Evolutionary conservation across 2,888 invertebrate genomes (phyloP).

Genomic region (Melieria crassipennis): DNA sequence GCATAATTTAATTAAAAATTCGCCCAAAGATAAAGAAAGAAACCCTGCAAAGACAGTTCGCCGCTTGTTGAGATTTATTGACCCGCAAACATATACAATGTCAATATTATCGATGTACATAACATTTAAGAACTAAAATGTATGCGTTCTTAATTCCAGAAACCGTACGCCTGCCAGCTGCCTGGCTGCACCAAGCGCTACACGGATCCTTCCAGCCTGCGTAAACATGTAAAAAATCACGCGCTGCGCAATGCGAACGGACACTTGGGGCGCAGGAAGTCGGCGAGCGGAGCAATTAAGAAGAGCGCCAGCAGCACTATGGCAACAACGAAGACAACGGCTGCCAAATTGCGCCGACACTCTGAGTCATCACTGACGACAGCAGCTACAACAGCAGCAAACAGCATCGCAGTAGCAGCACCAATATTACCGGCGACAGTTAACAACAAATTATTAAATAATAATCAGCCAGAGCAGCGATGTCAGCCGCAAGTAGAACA

Average conservation of each 20-base stretch:
- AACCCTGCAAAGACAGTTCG: too few relatives aligned
- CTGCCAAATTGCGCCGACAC: conserved; percentile 56
- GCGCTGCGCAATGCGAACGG: conserved; percentile 59
- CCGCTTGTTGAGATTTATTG: too few relatives aligned
- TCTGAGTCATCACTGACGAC: conserved; percentile 58
- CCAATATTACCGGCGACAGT: conserved; percentile 25
- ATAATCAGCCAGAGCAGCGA: conserved; percentile 18
- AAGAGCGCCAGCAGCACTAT: conserved; percentile 36
- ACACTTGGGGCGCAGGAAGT: conserved; percentile 60
- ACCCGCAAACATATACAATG: too few relatives aligned
- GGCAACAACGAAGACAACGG: conserved; percentile 31
- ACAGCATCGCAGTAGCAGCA: conserved; percentile 13
- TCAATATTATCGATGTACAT: neutral
- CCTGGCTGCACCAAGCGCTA: conserved; percentile 89
- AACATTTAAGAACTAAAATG: neutral
- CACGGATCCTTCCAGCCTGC: conserved; percentile 91
- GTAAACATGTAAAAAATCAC: conserved; percentile 93
- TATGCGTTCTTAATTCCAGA: conserved; percentile 69
- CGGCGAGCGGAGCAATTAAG: conserved; percentile 48
- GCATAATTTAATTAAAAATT: too few relatives aligned
- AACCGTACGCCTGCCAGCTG: conserved; percentile 92
- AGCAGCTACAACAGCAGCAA: conserved; percentile 12
- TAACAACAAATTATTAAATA: conserved; percentile 25
- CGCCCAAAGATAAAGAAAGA: too few relatives aligned
- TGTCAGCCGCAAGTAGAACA: conserved; percentile 33